These are phyloP conservation scores for Tonatia bakeri DNA, from an alignment of 2,113 vertebrate genomes.

Conservation along the genomic window DNA sequence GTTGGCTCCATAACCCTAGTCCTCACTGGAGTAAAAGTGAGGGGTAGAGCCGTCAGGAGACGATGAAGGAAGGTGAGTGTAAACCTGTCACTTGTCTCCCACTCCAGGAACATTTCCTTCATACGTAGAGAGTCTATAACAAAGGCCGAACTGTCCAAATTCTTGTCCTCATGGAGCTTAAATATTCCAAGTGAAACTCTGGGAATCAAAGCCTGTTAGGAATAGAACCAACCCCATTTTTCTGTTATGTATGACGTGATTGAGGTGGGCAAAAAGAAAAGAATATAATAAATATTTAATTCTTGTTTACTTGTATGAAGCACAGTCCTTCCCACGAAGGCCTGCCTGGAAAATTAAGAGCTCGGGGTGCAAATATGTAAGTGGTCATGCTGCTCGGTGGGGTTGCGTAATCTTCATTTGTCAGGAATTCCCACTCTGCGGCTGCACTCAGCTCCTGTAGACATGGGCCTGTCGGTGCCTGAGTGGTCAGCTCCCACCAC, in stretches of 20 bases:
- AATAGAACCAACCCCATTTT: neutral
- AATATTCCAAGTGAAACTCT: neutral
- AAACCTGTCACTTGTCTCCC: neutral
- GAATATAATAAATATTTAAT: neutral
- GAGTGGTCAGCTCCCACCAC: neutral
- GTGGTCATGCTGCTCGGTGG: slow-evolving; percentile 39
- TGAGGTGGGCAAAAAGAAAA: neutral
- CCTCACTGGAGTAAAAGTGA: neutral
- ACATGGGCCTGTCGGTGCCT: slow-evolving; percentile 18
- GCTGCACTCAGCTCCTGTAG: neutral
- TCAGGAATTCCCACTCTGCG: slow-evolving; percentile 47
- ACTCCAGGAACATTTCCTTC: neutral
- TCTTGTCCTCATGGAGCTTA: neutral
- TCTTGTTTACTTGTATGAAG: neutral
- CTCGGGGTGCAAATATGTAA: slow-evolving; percentile 41
- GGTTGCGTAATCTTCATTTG: slow-evolving; percentile 59
- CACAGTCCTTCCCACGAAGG: slow-evolving; percentile 8
- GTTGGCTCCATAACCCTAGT: neutral
- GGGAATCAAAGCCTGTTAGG: neutral
- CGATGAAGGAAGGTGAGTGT: neutral
- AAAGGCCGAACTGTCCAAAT: neutral
- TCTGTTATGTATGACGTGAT: neutral
- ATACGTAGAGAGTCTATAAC: neutral
- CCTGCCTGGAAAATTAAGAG: slow-evolving; percentile 62
- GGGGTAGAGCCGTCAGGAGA: neutral